Conservation (phyloP, 2,888 invertebrate genomes). For the Gymnoscelis rufifasciata region DNA sequence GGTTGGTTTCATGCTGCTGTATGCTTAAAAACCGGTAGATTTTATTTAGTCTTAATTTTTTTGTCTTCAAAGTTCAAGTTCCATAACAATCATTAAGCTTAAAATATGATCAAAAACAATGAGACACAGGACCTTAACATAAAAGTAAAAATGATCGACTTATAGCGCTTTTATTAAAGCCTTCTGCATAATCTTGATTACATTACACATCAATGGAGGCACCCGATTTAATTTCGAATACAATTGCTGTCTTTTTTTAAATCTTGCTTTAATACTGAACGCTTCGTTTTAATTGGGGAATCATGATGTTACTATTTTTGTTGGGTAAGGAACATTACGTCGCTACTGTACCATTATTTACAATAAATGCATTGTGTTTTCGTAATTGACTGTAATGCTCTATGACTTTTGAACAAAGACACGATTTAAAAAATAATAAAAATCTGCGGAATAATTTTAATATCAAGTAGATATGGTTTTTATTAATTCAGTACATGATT, state of each 20-base stretch:
- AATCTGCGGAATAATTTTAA: too few relatives aligned
- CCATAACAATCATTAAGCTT: background rate
- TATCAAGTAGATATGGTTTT: too few relatives aligned
- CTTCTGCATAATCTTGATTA: conserved; percentile 58
- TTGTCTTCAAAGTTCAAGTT: too few relatives aligned
- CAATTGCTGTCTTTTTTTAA: conserved; percentile 46
- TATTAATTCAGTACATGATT: too few relatives aligned
- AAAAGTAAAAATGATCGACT: background rate
- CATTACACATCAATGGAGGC: conserved; percentile 57
- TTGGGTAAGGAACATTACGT: conserved; percentile 7
- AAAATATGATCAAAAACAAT: background rate
- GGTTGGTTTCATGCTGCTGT: too few relatives aligned
- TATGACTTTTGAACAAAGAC: too few relatives aligned
- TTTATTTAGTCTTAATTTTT: too few relatives aligned
- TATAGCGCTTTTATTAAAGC: background rate
- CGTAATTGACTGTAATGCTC: too few relatives aligned
- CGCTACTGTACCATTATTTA: conserved; percentile 31
- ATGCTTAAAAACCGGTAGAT: too few relatives aligned
- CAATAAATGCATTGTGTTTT: too few relatives aligned
- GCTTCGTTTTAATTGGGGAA: conserved; percentile 46
- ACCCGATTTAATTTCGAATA: conserved; percentile 58
- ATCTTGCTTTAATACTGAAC: conserved; percentile 48
- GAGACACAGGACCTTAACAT: background rate
- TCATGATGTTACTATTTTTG: conserved; percentile 36
- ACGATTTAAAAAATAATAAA: too few relatives aligned